Evolutionary conservation across 2,797 vertebrate genomes (phyloP), one percentile per base, ranked within the genome.

Genomic region (Aeoliscus strigatus): DNA sequence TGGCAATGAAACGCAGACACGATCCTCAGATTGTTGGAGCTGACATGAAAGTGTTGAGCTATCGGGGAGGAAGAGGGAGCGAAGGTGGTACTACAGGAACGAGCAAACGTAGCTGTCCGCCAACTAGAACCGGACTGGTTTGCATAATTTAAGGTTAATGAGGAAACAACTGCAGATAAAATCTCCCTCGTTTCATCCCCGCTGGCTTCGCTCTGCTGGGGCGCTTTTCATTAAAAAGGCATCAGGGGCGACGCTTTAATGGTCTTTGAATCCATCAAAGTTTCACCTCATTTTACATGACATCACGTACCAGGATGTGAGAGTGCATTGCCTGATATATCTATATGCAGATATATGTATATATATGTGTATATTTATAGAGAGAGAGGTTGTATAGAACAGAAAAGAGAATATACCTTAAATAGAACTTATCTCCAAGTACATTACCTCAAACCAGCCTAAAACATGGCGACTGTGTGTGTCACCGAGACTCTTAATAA

Each of bases 111-210:
- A 35, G 54, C 60, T 52, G 58, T 75, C 66, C 54, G 54, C 69
- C 61, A 70, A 58, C 52, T 59, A 14, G 10, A 82, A 76, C 67
- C 64, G 31, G 37, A 65, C 70, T 77, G 74, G 70, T 83, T 84
- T 84, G 82, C 72, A 87, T 87, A 81, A 83, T 86, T 83, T 87
- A 82, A 85, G 82, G 82, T 85, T 85, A 87, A 87, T 77, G 82
- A 82, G 79, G 80, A 78, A 87, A 87, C 80, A 81, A 75, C 60
- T 39, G 58, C 48, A 66, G 48, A 68, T 79, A 62, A 79, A 82
- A 77, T 67, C 57, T 66, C 63, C 52, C 57, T 62, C 12, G 21
- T 65, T 74, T 70, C 31, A 55, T 67, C 60, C 56, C 8, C 12
- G 33, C 42, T 40, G 51, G 52, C 51, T 65, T 43, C 36, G 33